phyloP scores from a whole-genome alignment of 2,888 invertebrate genomes.

The Anodontia alba region DNA sequence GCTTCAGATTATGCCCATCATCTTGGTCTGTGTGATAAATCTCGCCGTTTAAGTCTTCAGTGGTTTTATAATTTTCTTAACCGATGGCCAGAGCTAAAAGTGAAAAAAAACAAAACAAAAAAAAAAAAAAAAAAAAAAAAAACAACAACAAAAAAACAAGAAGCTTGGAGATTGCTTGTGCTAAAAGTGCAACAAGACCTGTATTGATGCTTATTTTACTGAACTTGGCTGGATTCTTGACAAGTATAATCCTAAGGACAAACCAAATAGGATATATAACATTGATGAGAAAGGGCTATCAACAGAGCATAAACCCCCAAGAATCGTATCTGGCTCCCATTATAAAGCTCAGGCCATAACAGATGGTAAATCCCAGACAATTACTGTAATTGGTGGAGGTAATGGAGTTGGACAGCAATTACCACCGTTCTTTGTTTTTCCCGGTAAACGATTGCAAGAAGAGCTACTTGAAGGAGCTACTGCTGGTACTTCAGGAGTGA shows the following conservation, averaged over 20 bases:
- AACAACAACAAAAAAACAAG: no score
- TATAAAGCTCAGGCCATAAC: constrained; percentile 38
- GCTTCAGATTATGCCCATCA: constrained; percentile 36
- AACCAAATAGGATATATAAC: constrained; percentile 40
- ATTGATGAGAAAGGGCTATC: constrained; percentile 51
- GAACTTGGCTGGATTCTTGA: constrained; percentile 31
- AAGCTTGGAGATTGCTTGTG: constrained; percentile 30
- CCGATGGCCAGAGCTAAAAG: constrained; percentile 31
- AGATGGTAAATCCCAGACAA: constrained; percentile 23
- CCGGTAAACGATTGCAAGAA: constrained; percentile 27
- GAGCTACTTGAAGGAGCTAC: constrained; percentile 34
- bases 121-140: no score
- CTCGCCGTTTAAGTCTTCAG: background rate
- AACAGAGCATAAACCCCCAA: constrained; percentile 39
- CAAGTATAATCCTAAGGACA: constrained; percentile 41
- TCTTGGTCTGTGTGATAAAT: background rate
- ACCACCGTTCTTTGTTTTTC: constrained; percentile 42
- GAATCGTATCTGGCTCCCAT: constrained; percentile 27
- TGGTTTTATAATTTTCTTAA: constrained; percentile 23
- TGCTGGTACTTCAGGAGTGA: constrained; percentile 32
- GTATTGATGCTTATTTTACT: constrained; percentile 34
- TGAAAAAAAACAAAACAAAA: no score
- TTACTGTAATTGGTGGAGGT: constrained; percentile 32
- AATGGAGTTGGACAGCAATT: constrained; percentile 32
- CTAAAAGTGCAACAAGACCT: constrained; percentile 26